phyloP scores from a whole-genome alignment of 2,113 vertebrate species.

The Rhinoderma darwinii region DNA sequence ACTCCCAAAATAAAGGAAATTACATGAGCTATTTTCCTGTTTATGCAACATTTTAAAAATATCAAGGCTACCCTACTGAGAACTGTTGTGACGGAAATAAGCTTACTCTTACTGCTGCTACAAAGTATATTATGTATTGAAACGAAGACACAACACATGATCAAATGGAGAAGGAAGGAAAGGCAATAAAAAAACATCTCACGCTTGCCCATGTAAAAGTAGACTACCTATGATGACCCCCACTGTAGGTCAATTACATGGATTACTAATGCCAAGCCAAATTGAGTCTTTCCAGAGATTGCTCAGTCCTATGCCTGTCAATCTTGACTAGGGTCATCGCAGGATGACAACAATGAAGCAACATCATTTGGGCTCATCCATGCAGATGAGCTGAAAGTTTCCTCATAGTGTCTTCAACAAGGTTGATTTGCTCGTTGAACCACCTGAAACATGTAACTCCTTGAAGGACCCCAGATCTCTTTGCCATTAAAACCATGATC shows the following conservation, averaged over 20 bases:
- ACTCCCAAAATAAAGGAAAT: constrained; percentile 15
- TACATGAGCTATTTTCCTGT: not conserved
- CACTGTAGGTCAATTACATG: not conserved
- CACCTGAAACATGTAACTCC: not conserved
- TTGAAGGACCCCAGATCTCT: not conserved
- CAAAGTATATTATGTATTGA: not conserved
- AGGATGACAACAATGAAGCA: too few relatives aligned
- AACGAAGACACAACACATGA: not conserved
- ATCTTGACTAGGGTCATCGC: not conserved
- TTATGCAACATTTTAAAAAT: not conserved
- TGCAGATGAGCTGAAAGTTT: not conserved
- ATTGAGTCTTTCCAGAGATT: too few relatives aligned
- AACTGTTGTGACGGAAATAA: not conserved
- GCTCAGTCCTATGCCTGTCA: not conserved
- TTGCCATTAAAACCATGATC: not conserved
- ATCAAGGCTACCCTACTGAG: not conserved
- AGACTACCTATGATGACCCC: not conserved
- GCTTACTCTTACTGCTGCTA: not conserved
- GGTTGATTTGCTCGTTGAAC: not conserved
- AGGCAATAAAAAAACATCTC: not conserved
- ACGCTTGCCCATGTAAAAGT: not conserved
- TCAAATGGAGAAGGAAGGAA: not conserved
- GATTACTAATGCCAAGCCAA: not conserved
- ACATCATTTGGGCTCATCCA: not conserved
- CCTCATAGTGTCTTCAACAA: not conserved